Percentiles rank a stretch among this genome's conserved stretches.
Evolutionary conservation across 2,888 invertebrate genomes (phyloP).

Genomic region (Coelinius sp.): DNA sequence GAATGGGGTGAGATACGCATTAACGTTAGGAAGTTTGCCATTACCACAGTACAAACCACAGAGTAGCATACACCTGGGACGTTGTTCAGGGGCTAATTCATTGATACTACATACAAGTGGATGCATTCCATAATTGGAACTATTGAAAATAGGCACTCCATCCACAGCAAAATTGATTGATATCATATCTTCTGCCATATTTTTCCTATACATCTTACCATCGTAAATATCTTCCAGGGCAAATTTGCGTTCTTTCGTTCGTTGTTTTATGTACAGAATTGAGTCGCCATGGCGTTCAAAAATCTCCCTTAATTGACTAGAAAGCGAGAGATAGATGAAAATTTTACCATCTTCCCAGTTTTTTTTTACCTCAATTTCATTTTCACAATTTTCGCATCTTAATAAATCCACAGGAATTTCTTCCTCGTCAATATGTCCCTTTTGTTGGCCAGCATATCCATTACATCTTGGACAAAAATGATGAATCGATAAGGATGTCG

Average conservation of each 20-base stretch:
- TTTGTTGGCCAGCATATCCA: conserved; percentile 9
- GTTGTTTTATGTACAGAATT: conserved; percentile 20
- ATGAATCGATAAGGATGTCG: conserved; percentile 23
- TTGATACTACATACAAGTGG: conserved; percentile 34
- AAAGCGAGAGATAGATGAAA: conserved; percentile 29
- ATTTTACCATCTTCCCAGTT: conserved; percentile 23
- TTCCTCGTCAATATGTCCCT: not conserved
- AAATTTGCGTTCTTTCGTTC: conserved; percentile 18
- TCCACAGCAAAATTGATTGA: conserved; percentile 29
- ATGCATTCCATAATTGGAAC: conserved; percentile 26
- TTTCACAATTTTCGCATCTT: conserved; percentile 14
- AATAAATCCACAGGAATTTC: not conserved
- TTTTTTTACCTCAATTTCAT: conserved; percentile 5
- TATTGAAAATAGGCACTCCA: conserved; percentile 23
- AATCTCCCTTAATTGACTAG: conserved; percentile 12
- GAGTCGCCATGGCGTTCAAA: conserved; percentile 17
- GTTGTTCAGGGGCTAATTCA: conserved; percentile 26
- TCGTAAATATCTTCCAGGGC: conserved; percentile 35
- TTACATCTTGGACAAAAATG: conserved; percentile 29
- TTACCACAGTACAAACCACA: conserved; percentile 35
- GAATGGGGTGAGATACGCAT: conserved; percentile 41
- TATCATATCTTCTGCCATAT: conserved; percentile 11
- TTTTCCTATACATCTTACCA: conserved; percentile 29
- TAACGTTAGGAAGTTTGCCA: conserved; percentile 36
- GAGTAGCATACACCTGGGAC: not conserved